Conservation (phyloP, 2,797 vertebrate genomes). For the Chaenodraco wilsoni region DNA sequence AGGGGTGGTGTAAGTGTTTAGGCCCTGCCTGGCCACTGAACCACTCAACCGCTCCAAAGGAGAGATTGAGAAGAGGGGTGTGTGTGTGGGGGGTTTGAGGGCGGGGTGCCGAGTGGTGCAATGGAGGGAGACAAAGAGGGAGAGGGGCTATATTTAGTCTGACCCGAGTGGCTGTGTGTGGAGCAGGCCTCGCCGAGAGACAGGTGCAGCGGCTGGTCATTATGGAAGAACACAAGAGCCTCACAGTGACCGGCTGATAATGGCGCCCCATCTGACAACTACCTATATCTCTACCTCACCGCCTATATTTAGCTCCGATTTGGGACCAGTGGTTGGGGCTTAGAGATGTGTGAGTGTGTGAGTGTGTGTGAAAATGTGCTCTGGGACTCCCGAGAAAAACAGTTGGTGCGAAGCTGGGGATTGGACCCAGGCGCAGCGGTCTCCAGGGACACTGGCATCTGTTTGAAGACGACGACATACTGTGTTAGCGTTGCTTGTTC, state of each 20-base stretch:
- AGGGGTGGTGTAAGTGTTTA: conserved; percentile 36
- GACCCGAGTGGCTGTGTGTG: conserved; percentile 79
- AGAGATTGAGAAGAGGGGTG: conserved; percentile 52
- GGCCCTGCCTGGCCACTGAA: conserved; percentile 33
- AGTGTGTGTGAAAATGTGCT: conserved; percentile 35
- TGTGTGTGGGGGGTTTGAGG: conserved; percentile 1
- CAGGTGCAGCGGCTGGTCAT: conserved; percentile 82
- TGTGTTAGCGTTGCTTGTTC: conserved; percentile 47
- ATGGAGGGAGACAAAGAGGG: conserved; percentile 55
- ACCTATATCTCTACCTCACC: conserved; percentile 63
- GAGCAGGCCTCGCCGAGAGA: conserved; percentile 70
- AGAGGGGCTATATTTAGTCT: conserved; percentile 79
- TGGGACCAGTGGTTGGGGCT: conserved; percentile 41
- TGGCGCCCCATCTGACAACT: conserved; percentile 76
- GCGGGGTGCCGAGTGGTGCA: conserved; percentile 39
- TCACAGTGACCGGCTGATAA: conserved; percentile 73
- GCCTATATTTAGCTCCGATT: conserved; percentile 75
- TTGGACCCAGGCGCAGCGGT: conserved; percentile 52
- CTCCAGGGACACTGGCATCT: conserved; percentile 66
- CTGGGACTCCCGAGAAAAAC: conserved; percentile 41
- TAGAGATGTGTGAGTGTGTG: conserved; percentile 35
- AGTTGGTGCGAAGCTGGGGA: conserved; percentile 43
- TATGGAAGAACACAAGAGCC: conserved; percentile 80
- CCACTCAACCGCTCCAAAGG: conserved; percentile 48
- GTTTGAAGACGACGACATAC: conserved; percentile 50